Percentiles rank a stretch among this genome's conserved stretches.
phyloP scores from a whole-genome alignment of 30 jellyfish, hydroid and myxozoan genomes.

The Hydra vulgaris region DNA sequence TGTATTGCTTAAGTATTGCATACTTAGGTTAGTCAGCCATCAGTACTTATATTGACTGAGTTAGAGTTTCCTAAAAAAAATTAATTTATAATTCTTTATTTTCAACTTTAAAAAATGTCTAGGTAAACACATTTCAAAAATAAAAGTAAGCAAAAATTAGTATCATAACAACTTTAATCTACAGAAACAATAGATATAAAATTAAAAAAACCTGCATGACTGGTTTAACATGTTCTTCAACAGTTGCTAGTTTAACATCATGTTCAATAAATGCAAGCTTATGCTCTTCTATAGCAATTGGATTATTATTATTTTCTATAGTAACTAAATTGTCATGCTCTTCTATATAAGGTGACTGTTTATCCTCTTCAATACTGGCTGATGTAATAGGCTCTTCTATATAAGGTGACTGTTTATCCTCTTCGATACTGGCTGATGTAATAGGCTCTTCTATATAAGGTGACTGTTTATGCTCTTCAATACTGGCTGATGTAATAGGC shows the following conservation, averaged over 20 bases:
- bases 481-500: neutral
- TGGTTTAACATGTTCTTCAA: neutral
- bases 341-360: neutral
- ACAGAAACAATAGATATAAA: too few relatives aligned
- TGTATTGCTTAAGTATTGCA: too few relatives aligned
- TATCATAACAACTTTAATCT: too few relatives aligned
- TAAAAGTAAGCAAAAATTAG: too few relatives aligned
- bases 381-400: neutral
- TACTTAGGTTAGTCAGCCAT: too few relatives aligned
- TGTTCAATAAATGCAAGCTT: neutral
- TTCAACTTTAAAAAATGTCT: too few relatives aligned
- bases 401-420: neutral
- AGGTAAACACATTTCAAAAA: too few relatives aligned
- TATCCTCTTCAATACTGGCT: neutral
- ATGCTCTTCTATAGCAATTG: neutral
- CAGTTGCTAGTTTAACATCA: neutral
- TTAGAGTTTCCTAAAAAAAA: too few relatives aligned
- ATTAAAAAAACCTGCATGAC: neutral
- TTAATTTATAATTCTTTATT: too few relatives aligned
- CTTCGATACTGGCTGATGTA: neutral
- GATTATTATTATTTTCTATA: neutral
- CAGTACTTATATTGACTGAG: too few relatives aligned
- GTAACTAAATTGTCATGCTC: neutral
- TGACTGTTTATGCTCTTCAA: neutral
- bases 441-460: neutral